phyloP scores from a whole-genome alignment of 2,888 invertebrate genomes.

The Antheraea yamamai region DNA sequence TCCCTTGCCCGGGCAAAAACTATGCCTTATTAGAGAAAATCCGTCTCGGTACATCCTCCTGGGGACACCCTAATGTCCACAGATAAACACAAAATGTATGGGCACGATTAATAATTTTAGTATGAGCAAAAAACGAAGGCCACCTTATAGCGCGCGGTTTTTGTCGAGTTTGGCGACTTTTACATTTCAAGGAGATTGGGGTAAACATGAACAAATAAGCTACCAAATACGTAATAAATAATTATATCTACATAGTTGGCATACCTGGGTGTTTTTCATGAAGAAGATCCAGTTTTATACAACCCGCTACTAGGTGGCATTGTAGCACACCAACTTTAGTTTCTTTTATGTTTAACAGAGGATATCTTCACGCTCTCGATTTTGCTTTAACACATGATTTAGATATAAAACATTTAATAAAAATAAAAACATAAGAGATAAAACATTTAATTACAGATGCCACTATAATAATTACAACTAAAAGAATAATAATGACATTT shows the following conservation, averaged over 20 bases:
- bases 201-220: constrained; percentile 18
- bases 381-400: no score
- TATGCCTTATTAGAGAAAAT: constrained; percentile 70
- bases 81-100: constrained; percentile 77
- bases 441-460: no score
- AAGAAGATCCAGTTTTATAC: no score
- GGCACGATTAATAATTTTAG: constrained; percentile 72
- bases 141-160: constrained; percentile 38
- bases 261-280: no score
- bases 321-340: no score
- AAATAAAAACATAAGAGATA: no score
- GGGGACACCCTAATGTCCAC: constrained; percentile 57
- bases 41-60: constrained; percentile 36
- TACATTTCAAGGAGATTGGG: constrained; percentile 67
- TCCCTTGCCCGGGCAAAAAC: constrained; percentile 61
- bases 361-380: no score
- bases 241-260: neutral
- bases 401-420: no score
- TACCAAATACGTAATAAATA: neutral
- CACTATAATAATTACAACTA: no score
- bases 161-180: constrained; percentile 26
- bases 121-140: constrained; percentile 62
- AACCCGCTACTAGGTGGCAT: no score
- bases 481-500: no score
- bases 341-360: no score